Evolutionary conservation across 64 coral and sea anemone genomes (phyloP).

Genomic region (Orbicella faveolata): DNA sequence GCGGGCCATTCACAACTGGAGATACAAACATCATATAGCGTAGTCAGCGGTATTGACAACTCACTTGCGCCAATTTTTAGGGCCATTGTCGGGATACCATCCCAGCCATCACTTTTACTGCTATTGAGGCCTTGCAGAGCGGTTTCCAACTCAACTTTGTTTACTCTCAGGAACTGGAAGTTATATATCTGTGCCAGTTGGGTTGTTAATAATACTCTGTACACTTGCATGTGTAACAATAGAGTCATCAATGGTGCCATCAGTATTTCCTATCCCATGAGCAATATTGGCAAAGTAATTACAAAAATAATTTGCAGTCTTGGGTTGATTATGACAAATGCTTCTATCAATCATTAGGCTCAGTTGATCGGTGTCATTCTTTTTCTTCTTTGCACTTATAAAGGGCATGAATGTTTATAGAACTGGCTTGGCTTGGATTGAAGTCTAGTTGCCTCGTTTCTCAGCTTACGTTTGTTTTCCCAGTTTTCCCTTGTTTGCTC

Average conservation of each 20-base stretch:
- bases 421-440: neutral
- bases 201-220: neutral
- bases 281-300: neutral
- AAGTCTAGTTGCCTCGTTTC: neutral
- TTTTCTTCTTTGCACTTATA: neutral
- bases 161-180: neutral
- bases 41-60: too few species aligned
- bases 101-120: neutral
- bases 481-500: slow-evolving; percentile 40
- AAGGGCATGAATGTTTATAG: neutral
- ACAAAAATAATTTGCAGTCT: neutral
- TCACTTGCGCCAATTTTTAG: too few species aligned
- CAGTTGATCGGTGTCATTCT: neutral
- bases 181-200: neutral
- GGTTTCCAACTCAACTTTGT: neutral
- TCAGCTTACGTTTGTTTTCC: slow-evolving; percentile 7
- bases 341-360: neutral
- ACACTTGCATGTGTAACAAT: neutral
- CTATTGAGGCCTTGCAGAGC: neutral
- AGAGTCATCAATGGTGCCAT: neutral
- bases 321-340: neutral
- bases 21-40: too few species aligned
- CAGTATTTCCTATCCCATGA: neutral
- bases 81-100: neutral
- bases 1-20: too few species aligned